These are phyloP conservation scores for Rapana venosa DNA, from an alignment of 2,888 invertebrate species.

Conservation along the genomic window DNA sequence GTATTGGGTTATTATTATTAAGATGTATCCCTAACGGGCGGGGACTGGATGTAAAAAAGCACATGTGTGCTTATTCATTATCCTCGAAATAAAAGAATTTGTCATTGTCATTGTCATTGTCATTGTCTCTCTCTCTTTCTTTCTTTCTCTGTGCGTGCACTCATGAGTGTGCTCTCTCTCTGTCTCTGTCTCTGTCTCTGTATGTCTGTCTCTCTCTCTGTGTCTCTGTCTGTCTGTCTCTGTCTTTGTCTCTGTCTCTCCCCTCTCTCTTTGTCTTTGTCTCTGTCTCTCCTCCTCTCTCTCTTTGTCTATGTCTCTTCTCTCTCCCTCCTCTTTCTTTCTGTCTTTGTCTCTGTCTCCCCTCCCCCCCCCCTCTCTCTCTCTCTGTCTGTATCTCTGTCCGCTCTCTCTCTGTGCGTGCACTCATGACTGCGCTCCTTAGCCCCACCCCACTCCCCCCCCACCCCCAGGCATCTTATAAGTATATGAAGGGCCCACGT, in stretches of 20 bases:
- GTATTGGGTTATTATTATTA: too few relatives aligned
- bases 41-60: too few relatives aligned
- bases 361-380: background rate
- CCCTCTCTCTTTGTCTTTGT: background rate
- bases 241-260: background rate
- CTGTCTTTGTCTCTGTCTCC: background rate
- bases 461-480: too few relatives aligned
- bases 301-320: background rate
- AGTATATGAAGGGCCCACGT: too few relatives aligned
- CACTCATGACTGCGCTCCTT: too few relatives aligned
- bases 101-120: background rate
- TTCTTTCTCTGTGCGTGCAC: background rate
- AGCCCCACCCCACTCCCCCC: too few relatives aligned
- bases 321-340: background rate
- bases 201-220: conserved; percentile 37
- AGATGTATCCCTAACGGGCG: too few relatives aligned
- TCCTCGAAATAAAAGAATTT: too few relatives aligned
- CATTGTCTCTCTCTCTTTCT: conserved; percentile 1
- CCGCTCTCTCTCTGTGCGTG: background rate
- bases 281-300: background rate
- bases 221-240: conserved; percentile 30
- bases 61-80: too few relatives aligned
- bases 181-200: conserved; percentile 37
- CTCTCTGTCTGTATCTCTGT: background rate
- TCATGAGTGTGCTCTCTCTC: conserved; percentile 23